phyloP scores from a whole-genome alignment of 2,113 vertebrate species.

The Brachirus orientalis region DNA sequence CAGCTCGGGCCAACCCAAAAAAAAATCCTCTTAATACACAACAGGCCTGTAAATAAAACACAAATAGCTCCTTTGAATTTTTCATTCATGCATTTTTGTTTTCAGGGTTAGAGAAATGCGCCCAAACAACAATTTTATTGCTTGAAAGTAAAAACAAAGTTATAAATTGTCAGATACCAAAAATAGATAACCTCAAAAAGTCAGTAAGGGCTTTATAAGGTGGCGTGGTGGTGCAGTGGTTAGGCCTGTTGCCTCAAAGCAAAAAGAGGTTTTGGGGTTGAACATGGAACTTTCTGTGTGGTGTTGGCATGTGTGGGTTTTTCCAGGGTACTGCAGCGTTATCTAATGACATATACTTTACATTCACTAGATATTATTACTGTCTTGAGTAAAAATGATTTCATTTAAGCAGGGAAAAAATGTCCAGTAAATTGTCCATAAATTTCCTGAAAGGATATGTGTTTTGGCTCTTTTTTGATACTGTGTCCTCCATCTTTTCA shows the following conservation, averaged over 20 bases:
- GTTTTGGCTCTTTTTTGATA: no score
- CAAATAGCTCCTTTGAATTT: conserved; percentile 2
- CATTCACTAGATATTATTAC: no score
- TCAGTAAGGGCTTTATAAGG: background rate
- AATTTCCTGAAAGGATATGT: no score
- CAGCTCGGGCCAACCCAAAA: background rate
- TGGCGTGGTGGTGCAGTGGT: background rate
- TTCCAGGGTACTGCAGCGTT: no score
- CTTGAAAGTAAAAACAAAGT: conserved; percentile 10
- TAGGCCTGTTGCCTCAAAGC: background rate
- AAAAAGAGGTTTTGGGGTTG: background rate
- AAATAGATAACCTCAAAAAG: conserved; percentile 27
- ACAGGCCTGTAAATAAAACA: background rate
- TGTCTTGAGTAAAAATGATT: no score
- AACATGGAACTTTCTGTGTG: no score
- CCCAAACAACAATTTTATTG: background rate
- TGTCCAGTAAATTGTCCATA: no score
- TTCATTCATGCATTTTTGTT: background rate
- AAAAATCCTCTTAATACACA: conserved; percentile 3
- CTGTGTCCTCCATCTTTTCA: no score
- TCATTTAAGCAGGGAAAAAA: no score
- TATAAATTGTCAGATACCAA: conserved; percentile 6
- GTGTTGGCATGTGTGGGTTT: background rate
- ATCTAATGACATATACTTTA: no score
- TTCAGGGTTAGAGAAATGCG: background rate